Conservation (phyloP, 2,113 vertebrate genomes). For the Podarcis muralis region DNA sequence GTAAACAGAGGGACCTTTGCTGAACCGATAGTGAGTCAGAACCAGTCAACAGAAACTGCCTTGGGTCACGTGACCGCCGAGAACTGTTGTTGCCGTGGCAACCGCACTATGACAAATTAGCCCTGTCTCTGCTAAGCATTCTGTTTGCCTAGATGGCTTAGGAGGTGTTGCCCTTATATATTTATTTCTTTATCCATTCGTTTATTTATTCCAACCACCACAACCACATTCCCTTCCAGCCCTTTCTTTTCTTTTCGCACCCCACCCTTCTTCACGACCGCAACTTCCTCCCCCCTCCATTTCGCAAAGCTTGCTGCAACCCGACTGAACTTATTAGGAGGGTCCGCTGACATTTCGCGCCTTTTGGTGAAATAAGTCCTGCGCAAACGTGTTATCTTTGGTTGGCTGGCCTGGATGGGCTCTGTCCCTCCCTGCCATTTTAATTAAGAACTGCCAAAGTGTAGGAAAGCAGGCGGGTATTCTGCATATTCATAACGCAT, state of each 20-base stretch:
- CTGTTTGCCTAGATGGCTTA: constrained; percentile 78
- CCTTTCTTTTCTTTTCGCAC: not conserved
- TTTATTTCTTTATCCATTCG: constrained; percentile 44
- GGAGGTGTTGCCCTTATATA: constrained; percentile 59
- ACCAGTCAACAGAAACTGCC: constrained; percentile 76
- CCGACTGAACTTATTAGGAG: constrained; percentile 51
- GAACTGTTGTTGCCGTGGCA: constrained; percentile 81
- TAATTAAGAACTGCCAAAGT: constrained; percentile 26
- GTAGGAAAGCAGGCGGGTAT: not conserved
- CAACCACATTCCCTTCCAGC: not conserved
- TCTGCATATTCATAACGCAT: constrained; percentile 51
- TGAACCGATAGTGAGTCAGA: constrained; percentile 76
- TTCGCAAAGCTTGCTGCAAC: constrained; percentile 54
- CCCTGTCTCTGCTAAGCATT: constrained; percentile 77
- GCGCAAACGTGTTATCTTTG: constrained; percentile 45
- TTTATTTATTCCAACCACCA: not conserved
- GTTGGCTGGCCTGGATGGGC: constrained; percentile 12
- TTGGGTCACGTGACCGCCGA: constrained; percentile 74
- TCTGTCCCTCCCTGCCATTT: constrained; percentile 35
- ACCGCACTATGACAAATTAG: constrained; percentile 85
- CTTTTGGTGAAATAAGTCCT: constrained; percentile 16
- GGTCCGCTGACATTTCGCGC: constrained; percentile 62
- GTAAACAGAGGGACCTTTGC: constrained; percentile 74
- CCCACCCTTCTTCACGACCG: no score
- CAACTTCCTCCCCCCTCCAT: constrained; percentile 31